Base-by-base conservation (phyloP, 2,888 invertebrate genomes). In the Tetanocera ferruginea region DNA sequence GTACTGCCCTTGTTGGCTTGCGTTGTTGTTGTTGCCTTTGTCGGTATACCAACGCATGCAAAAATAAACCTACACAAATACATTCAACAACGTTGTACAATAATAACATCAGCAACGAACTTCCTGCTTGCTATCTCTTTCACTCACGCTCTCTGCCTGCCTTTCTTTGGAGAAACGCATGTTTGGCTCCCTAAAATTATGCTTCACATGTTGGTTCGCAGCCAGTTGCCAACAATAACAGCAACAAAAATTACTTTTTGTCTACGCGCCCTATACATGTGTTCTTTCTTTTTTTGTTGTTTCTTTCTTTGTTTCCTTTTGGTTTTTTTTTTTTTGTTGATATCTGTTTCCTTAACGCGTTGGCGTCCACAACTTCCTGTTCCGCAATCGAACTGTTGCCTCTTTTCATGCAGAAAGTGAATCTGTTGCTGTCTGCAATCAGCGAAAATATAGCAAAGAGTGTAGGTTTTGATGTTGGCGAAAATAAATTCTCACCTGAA, bases 381-480 rank as follows among this genome's bases (percentile, higher is more conserved):
- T 67, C 23, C 67, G 19, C 67, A 8, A 9, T 43, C 37, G 43
- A 43, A 23, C 67, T 60, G 57, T 11, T 43, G 3, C 25, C 60
- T 8, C 60, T 17, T 60, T 60, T 28, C 28, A 3, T 37, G 34
- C 64, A 8, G 64, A 76, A 76, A 76, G 76, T 76, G 76, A 76
- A 76, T 76, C 76, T 76, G 76, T 19, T 76, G 62, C 64, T 31
- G 60, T n/a, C 49, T 51, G 66, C 28, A 25, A 55, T 55, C 71
- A 69, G 51, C 49, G 17, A 14, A 14, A 9, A 25, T 34, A 31
- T 9, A 9, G 17, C 9, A 25, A 28, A 5, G 60, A 28, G 60
- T 9, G 43, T 6, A n/a, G 11, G 62, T 25, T 14, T 23, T n/a
- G 23, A 34, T 19, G 31, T 64, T 64, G 34, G 17, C n/a, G 3